Base-by-base conservation (phyloP, 2,113 vertebrate species). In the Galeopterus variegatus region DNA sequence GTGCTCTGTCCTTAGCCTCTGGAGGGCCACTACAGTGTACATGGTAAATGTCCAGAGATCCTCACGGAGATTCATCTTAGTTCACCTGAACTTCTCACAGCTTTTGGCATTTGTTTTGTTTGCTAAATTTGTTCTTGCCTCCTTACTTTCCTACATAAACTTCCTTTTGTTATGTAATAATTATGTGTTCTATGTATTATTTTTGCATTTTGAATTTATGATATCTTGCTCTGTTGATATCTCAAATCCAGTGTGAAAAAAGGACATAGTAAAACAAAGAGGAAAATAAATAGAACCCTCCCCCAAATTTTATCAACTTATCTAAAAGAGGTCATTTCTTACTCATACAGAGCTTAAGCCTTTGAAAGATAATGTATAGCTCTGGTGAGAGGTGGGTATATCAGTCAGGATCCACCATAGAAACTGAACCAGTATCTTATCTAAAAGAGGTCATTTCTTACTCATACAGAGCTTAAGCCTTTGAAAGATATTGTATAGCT, bases 161-260 rank as follows among this genome's bases (percentile, higher is more conserved):
- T 79, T 80, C 50, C 33, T 62, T 54, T 88, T 73, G 24, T 5
- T 33, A 23, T 73, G 73, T 80, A 31, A 23, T 31, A 67, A 11
- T 69, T 88, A 58, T 5, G 1, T 54, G 64, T 28, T 60, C 17
- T 52, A 1, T 58, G 28, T 73, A 1, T 48, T 84, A 36, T 45
- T 88, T 69, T 72, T 95, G 7, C 80, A 41, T 52, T 69, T 81
- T 69, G 62, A 73, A 85, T 77, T n/a, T 81, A 54, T 73, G 69
- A 41, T 60, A 33, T 28, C 9, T 81, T 82, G 19, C 17, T 82
- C 10, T 48, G 18, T 56, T 62, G 56, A 60, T 31, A 72, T 67
- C 45, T 88, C 58, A 54, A 88, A 62, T 77, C 56, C 65, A 28
- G 0, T 84, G 19, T 67, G 10, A 6, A 4, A 2, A 4, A 19